A percentile compares a stretch with the other conserved stretches of the same genome.
phyloP scores from a whole-genome alignment of 2,888 invertebrate genomes.

The Callyntrura guangdongensis region DNA sequence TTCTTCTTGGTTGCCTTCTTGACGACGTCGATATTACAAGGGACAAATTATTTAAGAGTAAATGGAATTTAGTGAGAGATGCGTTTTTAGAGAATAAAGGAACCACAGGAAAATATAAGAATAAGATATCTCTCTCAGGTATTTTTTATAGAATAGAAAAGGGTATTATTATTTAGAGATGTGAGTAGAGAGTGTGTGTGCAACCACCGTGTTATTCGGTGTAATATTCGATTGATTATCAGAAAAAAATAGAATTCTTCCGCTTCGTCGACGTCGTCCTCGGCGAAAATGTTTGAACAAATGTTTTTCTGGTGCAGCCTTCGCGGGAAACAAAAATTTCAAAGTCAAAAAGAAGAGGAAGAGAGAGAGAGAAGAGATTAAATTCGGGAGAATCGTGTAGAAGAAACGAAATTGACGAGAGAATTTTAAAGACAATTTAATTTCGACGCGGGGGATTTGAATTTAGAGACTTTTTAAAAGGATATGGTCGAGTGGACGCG shows the following conservation, averaged over 20 bases:
- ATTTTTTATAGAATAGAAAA: background rate
- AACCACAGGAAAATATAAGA: too few species aligned
- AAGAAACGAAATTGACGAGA: background rate
- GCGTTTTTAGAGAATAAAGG: too few species aligned
- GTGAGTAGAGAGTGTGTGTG: slow-evolving; percentile 1
- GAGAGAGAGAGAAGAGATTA: slow-evolving; percentile 12
- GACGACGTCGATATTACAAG: too few species aligned
- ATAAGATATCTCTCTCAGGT: too few species aligned
- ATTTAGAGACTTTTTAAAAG: background rate
- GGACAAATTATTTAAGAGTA: too few species aligned
- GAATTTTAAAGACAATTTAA: slow-evolving; percentile 49
- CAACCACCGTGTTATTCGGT: slow-evolving; percentile 30
- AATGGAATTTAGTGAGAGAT: too few species aligned
- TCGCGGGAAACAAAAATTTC: slow-evolving; percentile 6
- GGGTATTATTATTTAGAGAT: slow-evolving; percentile 2
- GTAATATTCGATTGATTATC: slow-evolving; percentile 41
- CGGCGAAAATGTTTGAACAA: too few species aligned
- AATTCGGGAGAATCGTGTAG: slow-evolving; percentile 34
- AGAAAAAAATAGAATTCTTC: too few species aligned
- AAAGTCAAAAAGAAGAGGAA: background rate
- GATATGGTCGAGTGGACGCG: background rate
- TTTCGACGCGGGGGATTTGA: slow-evolving; percentile 29
- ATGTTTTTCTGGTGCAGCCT: too few species aligned
- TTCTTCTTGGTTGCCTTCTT: too few species aligned
- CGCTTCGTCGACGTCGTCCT: too few species aligned